Conservation (phyloP, 2,113 vertebrate species). For the Setophaga kirtlandii region DNA sequence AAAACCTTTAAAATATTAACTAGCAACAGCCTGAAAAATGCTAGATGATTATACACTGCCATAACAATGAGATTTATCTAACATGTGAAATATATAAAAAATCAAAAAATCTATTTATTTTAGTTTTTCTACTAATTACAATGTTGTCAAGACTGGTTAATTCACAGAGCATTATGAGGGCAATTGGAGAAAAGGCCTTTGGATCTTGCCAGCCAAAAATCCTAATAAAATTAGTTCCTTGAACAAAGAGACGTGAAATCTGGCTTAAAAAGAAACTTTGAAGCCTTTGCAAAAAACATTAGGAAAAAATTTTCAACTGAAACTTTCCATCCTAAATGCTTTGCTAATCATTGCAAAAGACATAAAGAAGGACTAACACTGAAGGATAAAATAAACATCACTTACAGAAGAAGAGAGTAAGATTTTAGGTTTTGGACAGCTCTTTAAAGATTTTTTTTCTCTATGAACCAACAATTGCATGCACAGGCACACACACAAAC, state of each 20-base stretch:
- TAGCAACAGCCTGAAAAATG: not conserved
- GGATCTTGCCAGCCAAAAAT: not conserved
- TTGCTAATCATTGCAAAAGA: not conserved
- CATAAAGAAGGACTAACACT: not conserved
- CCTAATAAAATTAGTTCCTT: not conserved
- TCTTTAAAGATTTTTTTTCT: not conserved
- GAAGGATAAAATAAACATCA: not conserved
- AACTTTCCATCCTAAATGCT: not conserved
- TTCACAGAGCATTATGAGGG: not conserved
- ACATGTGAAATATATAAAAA: not conserved
- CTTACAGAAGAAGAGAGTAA: not conserved
- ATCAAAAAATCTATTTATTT: not conserved
- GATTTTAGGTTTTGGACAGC: not conserved
- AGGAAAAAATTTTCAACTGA: not conserved
- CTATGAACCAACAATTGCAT: not conserved
- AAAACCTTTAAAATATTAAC: not conserved
- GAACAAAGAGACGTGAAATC: not conserved
- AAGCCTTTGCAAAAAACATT: not conserved
- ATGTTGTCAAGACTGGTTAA: not conserved
- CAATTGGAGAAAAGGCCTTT: not conserved
- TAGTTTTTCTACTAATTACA: not conserved
- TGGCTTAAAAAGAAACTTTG: not conserved
- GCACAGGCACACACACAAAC: not conserved
- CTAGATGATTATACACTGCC: not conserved
- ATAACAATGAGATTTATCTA: not conserved